Conservation (phyloP, 2,888 invertebrate genomes). For the Leucania comma region DNA sequence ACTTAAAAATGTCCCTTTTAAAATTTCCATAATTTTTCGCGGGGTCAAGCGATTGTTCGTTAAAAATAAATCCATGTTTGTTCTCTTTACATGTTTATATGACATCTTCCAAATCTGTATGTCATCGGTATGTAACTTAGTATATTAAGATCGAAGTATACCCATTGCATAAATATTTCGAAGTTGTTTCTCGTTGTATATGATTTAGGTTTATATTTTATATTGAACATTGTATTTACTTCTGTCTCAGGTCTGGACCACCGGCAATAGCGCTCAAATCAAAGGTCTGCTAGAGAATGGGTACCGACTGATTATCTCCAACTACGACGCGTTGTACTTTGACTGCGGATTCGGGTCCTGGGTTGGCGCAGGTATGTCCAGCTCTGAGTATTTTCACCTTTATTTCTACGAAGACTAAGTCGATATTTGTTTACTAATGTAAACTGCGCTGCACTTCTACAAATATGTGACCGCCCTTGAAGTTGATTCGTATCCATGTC, state of each 20-base stretch:
- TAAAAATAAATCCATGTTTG: no score
- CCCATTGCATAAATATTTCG: no score
- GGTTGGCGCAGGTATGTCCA: slow-evolving; percentile 91
- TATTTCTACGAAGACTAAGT: neutral
- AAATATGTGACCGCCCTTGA: neutral
- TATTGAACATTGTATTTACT: neutral
- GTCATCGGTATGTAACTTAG: no score
- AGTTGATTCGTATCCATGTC: neutral
- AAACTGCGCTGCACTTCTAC: neutral
- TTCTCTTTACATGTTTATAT: no score
- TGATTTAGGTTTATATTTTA: no score
- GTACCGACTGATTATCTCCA: slow-evolving; percentile 95
- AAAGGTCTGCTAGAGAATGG: slow-evolving; percentile 93
- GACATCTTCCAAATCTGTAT: no score
- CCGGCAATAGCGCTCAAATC: slow-evolving; percentile 92
- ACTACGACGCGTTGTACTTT: slow-evolving; percentile 96
- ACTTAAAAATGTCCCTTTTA: no score
- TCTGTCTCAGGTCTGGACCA: slow-evolving; percentile 93
- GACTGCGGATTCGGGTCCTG: slow-evolving; percentile 97
- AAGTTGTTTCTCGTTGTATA: no score
- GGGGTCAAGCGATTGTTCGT: no score
- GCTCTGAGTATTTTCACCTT: neutral
- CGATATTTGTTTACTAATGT: neutral
- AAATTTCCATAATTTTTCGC: no score
- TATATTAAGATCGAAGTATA: no score